These are phyloP conservation scores for Melanocharis versteri DNA, from an alignment of 2,113 vertebrate species.

Conservation along the genomic window DNA sequence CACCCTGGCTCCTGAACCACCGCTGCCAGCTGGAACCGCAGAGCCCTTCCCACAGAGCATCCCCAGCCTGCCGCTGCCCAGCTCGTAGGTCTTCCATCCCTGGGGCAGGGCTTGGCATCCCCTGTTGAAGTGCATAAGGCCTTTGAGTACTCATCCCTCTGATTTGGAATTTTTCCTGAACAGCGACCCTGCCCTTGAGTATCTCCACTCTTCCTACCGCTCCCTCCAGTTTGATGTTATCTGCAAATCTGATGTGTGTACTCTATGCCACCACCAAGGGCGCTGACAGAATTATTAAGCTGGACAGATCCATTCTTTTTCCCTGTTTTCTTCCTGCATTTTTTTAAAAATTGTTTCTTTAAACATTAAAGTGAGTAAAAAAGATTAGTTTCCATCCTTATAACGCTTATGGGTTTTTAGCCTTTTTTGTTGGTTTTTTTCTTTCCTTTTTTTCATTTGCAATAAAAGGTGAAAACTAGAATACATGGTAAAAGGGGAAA, in stretches of 20 bases:
- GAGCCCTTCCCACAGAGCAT: not conserved
- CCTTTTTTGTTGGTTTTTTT: not conserved
- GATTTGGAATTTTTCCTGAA: not conserved
- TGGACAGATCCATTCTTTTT: not conserved
- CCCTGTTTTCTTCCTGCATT: not conserved
- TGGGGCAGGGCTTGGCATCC: not conserved
- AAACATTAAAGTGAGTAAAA: not conserved
- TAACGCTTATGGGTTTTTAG: rapidly evolving
- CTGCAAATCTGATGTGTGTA: not conserved
- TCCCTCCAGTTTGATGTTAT: not conserved
- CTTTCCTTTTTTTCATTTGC: not conserved
- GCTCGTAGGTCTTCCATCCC: not conserved
- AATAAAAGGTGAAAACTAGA: not conserved
- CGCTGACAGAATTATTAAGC: not conserved
- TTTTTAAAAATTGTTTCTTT: not conserved
- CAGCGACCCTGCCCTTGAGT: not conserved
- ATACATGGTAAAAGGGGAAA: not conserved
- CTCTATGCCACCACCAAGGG: not conserved
- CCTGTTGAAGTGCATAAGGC: not conserved
- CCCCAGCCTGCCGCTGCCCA: no score
- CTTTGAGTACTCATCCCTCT: not conserved
- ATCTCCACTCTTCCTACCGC: not conserved
- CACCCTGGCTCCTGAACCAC: rapidly evolving
- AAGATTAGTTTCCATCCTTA: not conserved
- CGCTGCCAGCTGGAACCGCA: not conserved